phyloP scores from a whole-genome alignment of 2,888 invertebrate species.

The Helobdella robusta region DNA sequence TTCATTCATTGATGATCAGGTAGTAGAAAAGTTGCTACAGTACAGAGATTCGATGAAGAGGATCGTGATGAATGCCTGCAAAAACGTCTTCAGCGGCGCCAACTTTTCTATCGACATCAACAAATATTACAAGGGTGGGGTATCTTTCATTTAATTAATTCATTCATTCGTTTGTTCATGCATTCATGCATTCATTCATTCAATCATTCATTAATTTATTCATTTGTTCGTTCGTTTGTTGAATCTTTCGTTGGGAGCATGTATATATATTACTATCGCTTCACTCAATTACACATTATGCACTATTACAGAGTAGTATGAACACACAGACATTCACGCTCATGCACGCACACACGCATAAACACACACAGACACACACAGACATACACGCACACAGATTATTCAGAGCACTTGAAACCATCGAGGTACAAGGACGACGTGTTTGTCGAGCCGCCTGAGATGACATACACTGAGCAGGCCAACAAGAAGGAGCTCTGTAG shows the following conservation, averaged over 20 bases:
- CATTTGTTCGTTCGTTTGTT: not conserved
- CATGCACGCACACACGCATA: too few relatives aligned
- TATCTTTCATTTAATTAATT: not conserved
- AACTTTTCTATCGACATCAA: too few relatives aligned
- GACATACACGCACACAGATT: conserved; percentile 41
- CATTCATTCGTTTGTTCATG: not conserved
- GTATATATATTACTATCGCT: too few relatives aligned
- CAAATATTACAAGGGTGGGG: too few relatives aligned
- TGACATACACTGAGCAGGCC: conserved; percentile 78
- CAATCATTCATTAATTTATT: too few relatives aligned
- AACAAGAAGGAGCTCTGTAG: conserved; percentile 71
- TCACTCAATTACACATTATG: too few relatives aligned
- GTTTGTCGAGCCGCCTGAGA: conserved; percentile 53
- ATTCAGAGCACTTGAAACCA: not conserved
- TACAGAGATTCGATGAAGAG: conserved; percentile 54
- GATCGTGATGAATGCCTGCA: conserved; percentile 62
- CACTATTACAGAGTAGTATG: too few relatives aligned
- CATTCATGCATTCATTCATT: not conserved
- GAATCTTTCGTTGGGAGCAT: not conserved
- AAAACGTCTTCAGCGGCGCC: conserved; percentile 63
- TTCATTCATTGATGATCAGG: conserved; percentile 35
- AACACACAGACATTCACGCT: too few relatives aligned
- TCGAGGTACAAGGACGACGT: not conserved
- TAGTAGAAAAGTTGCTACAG: conserved; percentile 47
- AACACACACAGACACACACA: too few relatives aligned